These are phyloP conservation scores for Scrobipalpa costella DNA, from an alignment of 2,888 invertebrate species.

Conservation along the genomic window DNA sequence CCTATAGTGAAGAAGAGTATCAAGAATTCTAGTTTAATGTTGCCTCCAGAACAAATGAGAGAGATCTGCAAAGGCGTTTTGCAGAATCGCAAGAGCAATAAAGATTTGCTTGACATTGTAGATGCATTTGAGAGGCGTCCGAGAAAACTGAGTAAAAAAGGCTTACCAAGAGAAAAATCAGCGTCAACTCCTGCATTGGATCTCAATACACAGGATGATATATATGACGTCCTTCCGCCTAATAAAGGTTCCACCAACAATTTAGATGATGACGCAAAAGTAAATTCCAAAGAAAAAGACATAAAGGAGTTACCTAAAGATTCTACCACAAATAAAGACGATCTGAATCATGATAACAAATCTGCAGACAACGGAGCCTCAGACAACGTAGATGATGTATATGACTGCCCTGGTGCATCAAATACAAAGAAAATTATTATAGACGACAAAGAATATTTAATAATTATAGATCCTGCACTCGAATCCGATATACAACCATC, in stretches of 20 bases:
- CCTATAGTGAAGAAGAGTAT: conserved; percentile 1
- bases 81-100: conserved; percentile 8
- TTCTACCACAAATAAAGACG: too few relatives aligned
- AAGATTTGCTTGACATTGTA: conserved; percentile 39
- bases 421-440: not conserved
- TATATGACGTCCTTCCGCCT: not conserved
- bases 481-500: conserved; percentile 1
- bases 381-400: conserved; percentile 1
- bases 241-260: not conserved
- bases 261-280: not conserved
- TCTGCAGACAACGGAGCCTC: too few relatives aligned
- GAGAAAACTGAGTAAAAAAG: conserved; percentile 22
- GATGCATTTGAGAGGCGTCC: conserved; percentile 27
- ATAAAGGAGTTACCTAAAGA: too few relatives aligned
- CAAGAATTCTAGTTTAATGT: conserved; percentile 24
- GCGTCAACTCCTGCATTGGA: conserved; percentile 15
- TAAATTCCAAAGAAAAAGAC: not conserved
- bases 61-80: conserved; percentile 42
- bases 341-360: too few relatives aligned
- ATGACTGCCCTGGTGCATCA: not conserved
- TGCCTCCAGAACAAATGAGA: conserved; percentile 43
- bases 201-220: not conserved
- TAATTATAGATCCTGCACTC: conserved; percentile 9
- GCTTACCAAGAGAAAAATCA: conserved; percentile 15
- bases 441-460: conserved; percentile 1